Evolutionary conservation across 2,888 invertebrate genomes (phyloP).

Genomic region (Heliconius ismenius): DNA sequence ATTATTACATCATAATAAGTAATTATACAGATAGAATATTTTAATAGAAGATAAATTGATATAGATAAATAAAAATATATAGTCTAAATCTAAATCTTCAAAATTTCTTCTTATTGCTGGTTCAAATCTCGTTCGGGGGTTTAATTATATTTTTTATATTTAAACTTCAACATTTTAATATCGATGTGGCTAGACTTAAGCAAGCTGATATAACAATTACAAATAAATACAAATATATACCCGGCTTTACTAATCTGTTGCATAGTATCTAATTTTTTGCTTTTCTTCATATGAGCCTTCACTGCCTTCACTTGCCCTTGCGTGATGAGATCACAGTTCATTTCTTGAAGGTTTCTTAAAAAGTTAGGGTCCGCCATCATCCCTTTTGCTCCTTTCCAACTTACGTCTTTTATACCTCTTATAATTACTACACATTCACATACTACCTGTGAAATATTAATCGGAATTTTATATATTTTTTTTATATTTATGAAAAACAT

Average conservation of each 20-base stretch:
- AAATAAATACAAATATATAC: conserved; percentile 44
- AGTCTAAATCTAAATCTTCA: too few species aligned
- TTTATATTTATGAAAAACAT: too few species aligned
- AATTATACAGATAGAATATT: neutral
- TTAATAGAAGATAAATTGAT: neutral
- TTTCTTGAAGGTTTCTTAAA: conserved; percentile 88
- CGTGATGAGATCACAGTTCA: conserved; percentile 91
- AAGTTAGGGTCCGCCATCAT: conserved; percentile 97
- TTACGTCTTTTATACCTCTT: conserved; percentile 90
- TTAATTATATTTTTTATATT: too few species aligned
- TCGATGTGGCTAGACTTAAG: too few species aligned
- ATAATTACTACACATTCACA: conserved; percentile 95
- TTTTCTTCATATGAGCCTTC: conserved; percentile 87
- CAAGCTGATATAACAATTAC: neutral
- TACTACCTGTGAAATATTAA: conserved; percentile 77
- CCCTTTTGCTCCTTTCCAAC: conserved; percentile 94
- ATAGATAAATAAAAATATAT: too few species aligned
- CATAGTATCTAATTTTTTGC: conserved; percentile 90
- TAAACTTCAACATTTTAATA: too few species aligned
- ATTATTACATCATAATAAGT: too few species aligned
- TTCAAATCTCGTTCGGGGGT: too few species aligned
- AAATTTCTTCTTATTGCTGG: too few species aligned
- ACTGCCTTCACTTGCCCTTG: conserved; percentile 86
- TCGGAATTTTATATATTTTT: neutral
- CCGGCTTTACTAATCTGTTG: conserved; percentile 92